These are phyloP conservation scores for Champsocephalus gunnari DNA, from an alignment of 2,797 vertebrate species.

Conservation along the genomic window DNA sequence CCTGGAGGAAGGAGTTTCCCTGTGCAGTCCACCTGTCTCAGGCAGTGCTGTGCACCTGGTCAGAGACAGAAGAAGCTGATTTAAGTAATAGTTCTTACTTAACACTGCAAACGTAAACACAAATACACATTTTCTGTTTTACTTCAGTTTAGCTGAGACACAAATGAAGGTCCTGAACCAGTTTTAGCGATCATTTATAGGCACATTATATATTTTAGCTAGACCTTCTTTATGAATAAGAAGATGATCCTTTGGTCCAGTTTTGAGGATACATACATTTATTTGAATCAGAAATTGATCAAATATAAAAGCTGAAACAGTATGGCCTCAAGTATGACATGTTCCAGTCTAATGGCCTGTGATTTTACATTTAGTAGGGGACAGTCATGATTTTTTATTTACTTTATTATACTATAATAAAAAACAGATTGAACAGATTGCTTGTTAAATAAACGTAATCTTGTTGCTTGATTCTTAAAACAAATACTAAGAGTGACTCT, in stretches of 20 bases:
- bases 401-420: not conserved
- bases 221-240: not conserved
- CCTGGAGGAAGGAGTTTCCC: conserved; percentile 95
- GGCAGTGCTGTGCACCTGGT: conserved; percentile 88
- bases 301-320: not conserved
- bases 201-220: not conserved
- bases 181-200: not conserved
- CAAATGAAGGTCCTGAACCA: not conserved
- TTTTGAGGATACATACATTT: not conserved
- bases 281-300: not conserved
- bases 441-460: not conserved
- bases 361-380: not conserved
- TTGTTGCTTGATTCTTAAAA: not conserved
- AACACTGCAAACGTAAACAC: not conserved
- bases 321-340: not conserved
- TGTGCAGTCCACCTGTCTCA: conserved; percentile 88
- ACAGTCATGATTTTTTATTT: not conserved
- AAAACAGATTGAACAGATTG: not conserved
- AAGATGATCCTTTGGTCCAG: not conserved
- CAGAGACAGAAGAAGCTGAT: conserved; percentile 30
- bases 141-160: not conserved
- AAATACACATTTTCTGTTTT: not conserved
- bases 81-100: not conserved
- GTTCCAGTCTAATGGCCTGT: not conserved
- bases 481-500: not conserved